phyloP scores from a whole-genome alignment of 1,140 invertebrate species.

The Drosophila murphyi region DNA sequence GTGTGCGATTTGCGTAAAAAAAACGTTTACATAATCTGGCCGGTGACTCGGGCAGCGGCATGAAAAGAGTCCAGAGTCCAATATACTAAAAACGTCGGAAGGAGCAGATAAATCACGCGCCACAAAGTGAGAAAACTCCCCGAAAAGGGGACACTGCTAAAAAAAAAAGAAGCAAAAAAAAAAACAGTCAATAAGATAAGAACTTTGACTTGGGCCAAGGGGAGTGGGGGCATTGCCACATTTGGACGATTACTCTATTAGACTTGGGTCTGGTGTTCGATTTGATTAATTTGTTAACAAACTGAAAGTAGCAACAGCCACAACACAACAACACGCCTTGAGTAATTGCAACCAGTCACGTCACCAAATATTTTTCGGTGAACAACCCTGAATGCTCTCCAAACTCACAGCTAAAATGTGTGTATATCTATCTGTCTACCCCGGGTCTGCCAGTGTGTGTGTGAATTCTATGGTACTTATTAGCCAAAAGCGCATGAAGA shows the following conservation, averaged over 20 bases:
- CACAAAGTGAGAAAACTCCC: constrained; percentile 76
- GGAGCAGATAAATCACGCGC: constrained; percentile 73
- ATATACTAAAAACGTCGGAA: constrained; percentile 72
- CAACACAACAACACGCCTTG: constrained; percentile 48
- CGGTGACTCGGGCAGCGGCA: constrained; percentile 19
- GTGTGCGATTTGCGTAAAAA: constrained; percentile 59
- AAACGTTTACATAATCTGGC: constrained; percentile 73
- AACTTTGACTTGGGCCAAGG: constrained; percentile 25
- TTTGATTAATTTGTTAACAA: constrained; percentile 84
- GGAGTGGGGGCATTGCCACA: constrained; percentile 47
- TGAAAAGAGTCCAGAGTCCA: constrained; percentile 7
- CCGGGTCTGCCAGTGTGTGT: too few species aligned
- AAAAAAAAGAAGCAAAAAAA: constrained; percentile 12
- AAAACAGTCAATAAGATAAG: constrained; percentile 49
- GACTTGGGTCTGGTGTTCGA: constrained; percentile 57
- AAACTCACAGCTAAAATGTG: not conserved
- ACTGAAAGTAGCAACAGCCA: constrained; percentile 76
- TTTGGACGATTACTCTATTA: constrained; percentile 71
- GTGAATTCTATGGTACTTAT: constrained; percentile 32
- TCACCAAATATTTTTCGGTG: constrained; percentile 40
- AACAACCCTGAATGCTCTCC: constrained; percentile 39
- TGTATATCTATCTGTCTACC: not conserved
- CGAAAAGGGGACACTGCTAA: constrained; percentile 47
- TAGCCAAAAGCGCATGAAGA: constrained; percentile 82
- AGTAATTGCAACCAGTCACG: constrained; percentile 79